Conservation (phyloP, 2,797 vertebrate species). For the Anguilla anguilla region DNA sequence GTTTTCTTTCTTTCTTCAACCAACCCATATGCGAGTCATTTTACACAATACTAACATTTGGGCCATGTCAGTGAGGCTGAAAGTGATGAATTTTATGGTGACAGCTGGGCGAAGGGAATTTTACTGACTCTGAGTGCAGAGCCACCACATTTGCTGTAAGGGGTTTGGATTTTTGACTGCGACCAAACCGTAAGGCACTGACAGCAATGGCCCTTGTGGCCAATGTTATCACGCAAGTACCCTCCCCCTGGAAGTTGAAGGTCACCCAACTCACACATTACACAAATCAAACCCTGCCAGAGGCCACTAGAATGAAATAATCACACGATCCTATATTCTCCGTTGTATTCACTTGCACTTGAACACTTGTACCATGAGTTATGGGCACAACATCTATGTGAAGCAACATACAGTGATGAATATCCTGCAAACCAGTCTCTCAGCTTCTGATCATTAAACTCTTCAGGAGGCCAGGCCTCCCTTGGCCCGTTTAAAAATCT, state of each 20-base stretch:
- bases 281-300: background rate
- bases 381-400: background rate
- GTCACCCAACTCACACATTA: background rate
- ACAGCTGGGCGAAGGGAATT: background rate
- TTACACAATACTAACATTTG: background rate
- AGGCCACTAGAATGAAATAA: background rate
- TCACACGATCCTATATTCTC: background rate
- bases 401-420: background rate
- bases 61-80: background rate
- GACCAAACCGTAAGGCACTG: background rate
- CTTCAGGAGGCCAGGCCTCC: conserved; percentile 68
- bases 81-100: background rate
- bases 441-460: conserved; percentile 58
- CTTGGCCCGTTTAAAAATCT: conserved; percentile 76
- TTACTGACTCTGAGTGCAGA: background rate
- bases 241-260: background rate
- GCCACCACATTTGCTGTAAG: no score
- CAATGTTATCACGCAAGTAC: background rate
- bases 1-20: no score
- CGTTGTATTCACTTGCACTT: background rate
- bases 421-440: conserved; percentile 42
- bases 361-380: background rate
- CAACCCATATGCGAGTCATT: no score
- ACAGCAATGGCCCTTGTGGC: background rate
- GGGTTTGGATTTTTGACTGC: background rate